A percentile compares a stretch with the other conserved stretches of the same genome.
These are phyloP conservation scores for Zelleria hepariella DNA, from an alignment of 2,888 invertebrate species.

Conservation along the genomic window DNA sequence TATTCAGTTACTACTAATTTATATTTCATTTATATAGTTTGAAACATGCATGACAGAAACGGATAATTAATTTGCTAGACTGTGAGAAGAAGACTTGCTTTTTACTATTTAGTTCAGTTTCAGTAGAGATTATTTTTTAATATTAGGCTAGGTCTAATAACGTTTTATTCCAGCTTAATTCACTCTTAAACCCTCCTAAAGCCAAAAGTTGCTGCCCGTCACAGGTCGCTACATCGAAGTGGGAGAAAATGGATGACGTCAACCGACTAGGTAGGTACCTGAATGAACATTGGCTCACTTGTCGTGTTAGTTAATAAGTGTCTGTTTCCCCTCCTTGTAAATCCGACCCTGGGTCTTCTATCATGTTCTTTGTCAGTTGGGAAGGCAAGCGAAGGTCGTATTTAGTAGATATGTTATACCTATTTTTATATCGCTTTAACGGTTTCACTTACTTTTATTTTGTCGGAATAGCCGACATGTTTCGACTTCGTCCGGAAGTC, in stretches of 20 bases:
- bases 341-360: no score
- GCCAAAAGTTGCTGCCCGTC: conserved; percentile 49
- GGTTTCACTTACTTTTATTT: no score
- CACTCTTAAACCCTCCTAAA: conserved; percentile 39
- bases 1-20: neutral
- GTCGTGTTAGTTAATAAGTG: neutral
- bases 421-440: no score
- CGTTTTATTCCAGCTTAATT: conserved; percentile 55
- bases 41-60: neutral
- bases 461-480: no score
- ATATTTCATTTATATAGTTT: neutral
- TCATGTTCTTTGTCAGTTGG: no score
- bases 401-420: no score
- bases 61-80: no score
- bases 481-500: no score
- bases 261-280: conserved; percentile 85
- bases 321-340: no score
- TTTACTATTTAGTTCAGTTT: neutral
- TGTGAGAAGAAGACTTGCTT: neutral
- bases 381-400: no score
- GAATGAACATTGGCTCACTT: neutral
- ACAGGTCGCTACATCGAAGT: conserved; percentile 77
- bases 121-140: conserved; percentile 16
- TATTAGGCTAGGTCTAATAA: conserved; percentile 52
- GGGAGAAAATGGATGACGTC: conserved; percentile 90